A percentile compares a stretch with the other conserved stretches of the same genome.
Conservation (phyloP, 2,888 invertebrate genomes). For the Xestoiulus laeticollis region DNA sequence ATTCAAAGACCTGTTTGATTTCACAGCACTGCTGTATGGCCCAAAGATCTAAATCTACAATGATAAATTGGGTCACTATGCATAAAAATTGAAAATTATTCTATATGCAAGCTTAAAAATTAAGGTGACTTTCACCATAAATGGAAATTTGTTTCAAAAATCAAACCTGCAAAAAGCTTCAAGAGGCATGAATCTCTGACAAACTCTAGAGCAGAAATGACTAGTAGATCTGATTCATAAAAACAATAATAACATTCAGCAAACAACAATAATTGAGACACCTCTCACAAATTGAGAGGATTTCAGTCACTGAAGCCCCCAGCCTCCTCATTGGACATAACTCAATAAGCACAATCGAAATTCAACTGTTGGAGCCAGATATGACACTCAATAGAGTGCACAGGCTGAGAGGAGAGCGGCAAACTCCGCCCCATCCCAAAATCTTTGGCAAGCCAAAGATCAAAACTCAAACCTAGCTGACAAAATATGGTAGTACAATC, state of each 20-base stretch:
- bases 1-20: not conserved
- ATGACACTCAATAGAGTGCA: too few species aligned
- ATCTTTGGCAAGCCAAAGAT: too few species aligned
- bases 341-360: too few species aligned
- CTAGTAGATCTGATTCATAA: not conserved
- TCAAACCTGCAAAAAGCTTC: not conserved
- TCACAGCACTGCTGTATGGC: not conserved
- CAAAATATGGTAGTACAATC: too few species aligned
- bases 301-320: too few species aligned
- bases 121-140: not conserved
- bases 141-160: too few species aligned
- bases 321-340: too few species aligned
- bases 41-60: too few species aligned
- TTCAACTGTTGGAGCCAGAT: too few species aligned
- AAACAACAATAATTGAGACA: not conserved
- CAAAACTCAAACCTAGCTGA: too few species aligned
- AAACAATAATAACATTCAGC: not conserved
- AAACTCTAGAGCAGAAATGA: constrained; percentile 15
- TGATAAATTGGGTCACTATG: not conserved
- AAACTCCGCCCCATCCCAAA: too few species aligned
- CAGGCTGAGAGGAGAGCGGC: too few species aligned
- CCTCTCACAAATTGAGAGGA: not conserved
- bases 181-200: not conserved
- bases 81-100: not conserved
- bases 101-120: not conserved